A percentile compares a stretch with the other conserved stretches of the same genome.
Conservation (phyloP, 2,113 vertebrate genomes). For the Ibidorhyncha struthersii region DNA sequence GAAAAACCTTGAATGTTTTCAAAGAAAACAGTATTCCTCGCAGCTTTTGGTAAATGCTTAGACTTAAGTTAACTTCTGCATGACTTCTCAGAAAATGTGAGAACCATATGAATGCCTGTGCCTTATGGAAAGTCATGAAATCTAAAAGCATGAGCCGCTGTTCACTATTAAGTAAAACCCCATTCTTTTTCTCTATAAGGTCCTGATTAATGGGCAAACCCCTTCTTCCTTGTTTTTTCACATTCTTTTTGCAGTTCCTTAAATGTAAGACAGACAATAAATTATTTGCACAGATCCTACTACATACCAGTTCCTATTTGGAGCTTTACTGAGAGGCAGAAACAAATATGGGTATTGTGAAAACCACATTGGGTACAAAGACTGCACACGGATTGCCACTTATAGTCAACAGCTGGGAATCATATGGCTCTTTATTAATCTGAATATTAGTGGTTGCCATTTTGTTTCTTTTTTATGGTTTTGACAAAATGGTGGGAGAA, state of each 20-base stretch:
- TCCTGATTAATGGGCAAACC: constrained; percentile 29
- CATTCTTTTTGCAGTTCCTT: constrained; percentile 38
- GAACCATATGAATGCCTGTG: constrained; percentile 33
- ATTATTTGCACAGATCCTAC: constrained; percentile 7
- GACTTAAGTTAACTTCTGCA: not conserved
- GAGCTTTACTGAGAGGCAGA: constrained; percentile 62
- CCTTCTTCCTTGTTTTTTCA: constrained; percentile 18
- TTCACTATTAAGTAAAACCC: constrained; percentile 34
- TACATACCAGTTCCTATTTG: constrained; percentile 53
- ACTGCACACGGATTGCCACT: constrained; percentile 47
- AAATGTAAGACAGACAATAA: constrained; percentile 48
- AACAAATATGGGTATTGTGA: constrained; percentile 56
- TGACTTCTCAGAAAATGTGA: constrained; percentile 50
- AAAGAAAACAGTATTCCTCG: constrained; percentile 7
- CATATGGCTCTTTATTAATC: constrained; percentile 47
- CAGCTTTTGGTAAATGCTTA: constrained; percentile 27
- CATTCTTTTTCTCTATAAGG: constrained; percentile 40
- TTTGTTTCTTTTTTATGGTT: constrained; percentile 39
- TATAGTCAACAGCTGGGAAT: constrained; percentile 37
- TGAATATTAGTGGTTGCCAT: constrained; percentile 48
- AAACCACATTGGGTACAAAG: constrained; percentile 25
- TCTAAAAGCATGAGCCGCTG: not conserved
- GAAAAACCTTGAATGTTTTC: not conserved
- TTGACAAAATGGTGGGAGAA: constrained; percentile 45
- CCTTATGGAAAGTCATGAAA: constrained; percentile 42